Evolutionary conservation across 1,140 invertebrate genomes (phyloP).

Genomic region (Bombus waltoni): DNA sequence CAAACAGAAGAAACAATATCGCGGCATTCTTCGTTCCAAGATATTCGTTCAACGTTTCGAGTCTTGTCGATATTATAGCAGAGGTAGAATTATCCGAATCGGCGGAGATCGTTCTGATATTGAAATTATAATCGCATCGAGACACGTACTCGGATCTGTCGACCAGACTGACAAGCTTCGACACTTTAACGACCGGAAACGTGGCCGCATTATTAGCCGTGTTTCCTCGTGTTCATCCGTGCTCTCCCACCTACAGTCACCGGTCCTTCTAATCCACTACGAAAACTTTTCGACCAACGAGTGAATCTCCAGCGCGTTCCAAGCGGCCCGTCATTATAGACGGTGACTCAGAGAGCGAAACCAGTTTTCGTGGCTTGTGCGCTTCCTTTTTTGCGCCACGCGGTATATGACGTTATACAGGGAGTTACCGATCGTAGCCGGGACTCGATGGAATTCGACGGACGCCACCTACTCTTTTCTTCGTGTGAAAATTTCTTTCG

Average conservation of each 20-base stretch:
- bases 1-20: not conserved
- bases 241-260: not conserved
- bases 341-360: conserved; percentile 79
- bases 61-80: not conserved
- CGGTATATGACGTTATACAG: conserved; percentile 61
- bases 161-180: conserved; percentile 33
- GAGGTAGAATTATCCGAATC: not conserved
- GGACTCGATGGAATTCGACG: conserved; percentile 40
- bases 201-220: conserved; percentile 58
- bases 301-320: conserved; percentile 66
- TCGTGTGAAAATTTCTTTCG: conserved; percentile 8
- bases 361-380: conserved; percentile 74
- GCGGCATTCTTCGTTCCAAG: not conserved
- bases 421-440: conserved; percentile 51
- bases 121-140: conserved; percentile 30
- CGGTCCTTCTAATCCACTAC: conserved; percentile 43
- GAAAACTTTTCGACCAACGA: conserved; percentile 62
- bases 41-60: not conserved
- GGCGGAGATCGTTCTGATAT: conserved; percentile 9
- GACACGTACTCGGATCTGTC: not conserved
- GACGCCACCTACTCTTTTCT: not conserved
- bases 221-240: conserved; percentile 51
- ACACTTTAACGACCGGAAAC: conserved; percentile 68
- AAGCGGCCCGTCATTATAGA: conserved; percentile 77
- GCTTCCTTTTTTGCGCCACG: conserved; percentile 64